Evolutionary conservation across 2,888 invertebrate species (phyloP).

Genomic region (Pachydiplax longipennis): DNA sequence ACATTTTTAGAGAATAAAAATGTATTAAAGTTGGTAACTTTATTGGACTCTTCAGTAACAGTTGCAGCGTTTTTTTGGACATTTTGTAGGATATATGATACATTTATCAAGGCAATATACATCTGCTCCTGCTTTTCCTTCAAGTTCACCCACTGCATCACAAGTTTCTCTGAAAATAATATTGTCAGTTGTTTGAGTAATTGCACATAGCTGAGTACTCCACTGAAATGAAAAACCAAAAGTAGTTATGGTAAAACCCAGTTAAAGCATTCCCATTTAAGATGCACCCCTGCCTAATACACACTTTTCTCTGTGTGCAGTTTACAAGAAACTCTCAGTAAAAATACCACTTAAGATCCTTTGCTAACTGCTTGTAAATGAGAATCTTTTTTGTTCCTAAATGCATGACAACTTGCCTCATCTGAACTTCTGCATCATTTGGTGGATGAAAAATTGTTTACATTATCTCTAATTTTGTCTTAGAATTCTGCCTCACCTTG

Average conservation of each 20-base stretch:
- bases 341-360: no score
- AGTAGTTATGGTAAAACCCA: no score
- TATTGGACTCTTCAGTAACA: conserved; percentile 64
- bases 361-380: no score
- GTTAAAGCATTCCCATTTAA: no score
- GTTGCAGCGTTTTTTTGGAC: conserved; percentile 75
- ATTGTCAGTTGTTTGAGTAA: not conserved
- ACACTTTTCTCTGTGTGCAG: not conserved
- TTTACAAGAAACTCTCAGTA: not conserved
- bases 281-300: no score
- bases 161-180: conserved; percentile 73
- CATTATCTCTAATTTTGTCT: no score
- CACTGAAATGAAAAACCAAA: no score
- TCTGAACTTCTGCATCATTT: no score
- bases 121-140: conserved; percentile 77
- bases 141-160: conserved; percentile 79
- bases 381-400: no score
- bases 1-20: not conserved
- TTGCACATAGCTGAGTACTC: not conserved
- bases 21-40: not conserved
- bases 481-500: no score
- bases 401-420: no score
- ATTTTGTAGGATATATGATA: conserved; percentile 75
- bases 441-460: no score
- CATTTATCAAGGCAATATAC: conserved; percentile 88